phyloP scores from a whole-genome alignment of 2,888 invertebrate species.

The Synergus japonicus region DNA sequence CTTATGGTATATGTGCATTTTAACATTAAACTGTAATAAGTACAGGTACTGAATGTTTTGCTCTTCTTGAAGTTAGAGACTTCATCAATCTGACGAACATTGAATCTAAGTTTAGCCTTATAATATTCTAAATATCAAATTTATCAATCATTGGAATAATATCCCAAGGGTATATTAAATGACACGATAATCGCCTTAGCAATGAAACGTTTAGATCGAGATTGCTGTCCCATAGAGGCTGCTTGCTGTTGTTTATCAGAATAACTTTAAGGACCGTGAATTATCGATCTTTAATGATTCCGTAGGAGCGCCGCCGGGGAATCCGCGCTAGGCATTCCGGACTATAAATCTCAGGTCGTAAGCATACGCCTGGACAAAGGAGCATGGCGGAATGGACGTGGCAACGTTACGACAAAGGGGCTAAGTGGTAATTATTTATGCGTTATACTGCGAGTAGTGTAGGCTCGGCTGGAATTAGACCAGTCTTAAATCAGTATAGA shows the following conservation, averaged over 20 bases:
- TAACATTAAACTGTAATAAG: too few species aligned
- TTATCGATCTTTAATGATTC: constrained; percentile 71
- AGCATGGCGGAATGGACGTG: constrained; percentile 57
- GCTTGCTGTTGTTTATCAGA: constrained; percentile 31
- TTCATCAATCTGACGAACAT: too few species aligned
- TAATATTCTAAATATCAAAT: too few species aligned
- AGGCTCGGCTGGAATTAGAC: constrained; percentile 65
- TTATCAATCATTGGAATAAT: too few species aligned
- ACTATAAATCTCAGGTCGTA: constrained; percentile 70
- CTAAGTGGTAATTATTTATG: constrained; percentile 75
- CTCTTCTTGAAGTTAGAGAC: background rate
- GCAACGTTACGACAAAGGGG: constrained; percentile 66
- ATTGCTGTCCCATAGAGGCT: constrained; percentile 25
- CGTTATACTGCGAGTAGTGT: constrained; percentile 60
- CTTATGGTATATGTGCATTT: too few species aligned
- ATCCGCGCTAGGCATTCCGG: constrained; percentile 59
- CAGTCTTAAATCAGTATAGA: constrained; percentile 70
- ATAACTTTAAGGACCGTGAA: constrained; percentile 55
- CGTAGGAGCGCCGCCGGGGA: constrained; percentile 53
- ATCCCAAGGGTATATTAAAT: background rate
- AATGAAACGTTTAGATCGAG: background rate
- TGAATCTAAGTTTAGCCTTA: too few species aligned
- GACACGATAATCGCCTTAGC: background rate
- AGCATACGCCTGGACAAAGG: constrained; percentile 64
- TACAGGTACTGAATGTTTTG: background rate